These are phyloP conservation scores for Chaunax sp. DNA, from an alignment of 2,797 vertebrate species.

Conservation along the genomic window DNA sequence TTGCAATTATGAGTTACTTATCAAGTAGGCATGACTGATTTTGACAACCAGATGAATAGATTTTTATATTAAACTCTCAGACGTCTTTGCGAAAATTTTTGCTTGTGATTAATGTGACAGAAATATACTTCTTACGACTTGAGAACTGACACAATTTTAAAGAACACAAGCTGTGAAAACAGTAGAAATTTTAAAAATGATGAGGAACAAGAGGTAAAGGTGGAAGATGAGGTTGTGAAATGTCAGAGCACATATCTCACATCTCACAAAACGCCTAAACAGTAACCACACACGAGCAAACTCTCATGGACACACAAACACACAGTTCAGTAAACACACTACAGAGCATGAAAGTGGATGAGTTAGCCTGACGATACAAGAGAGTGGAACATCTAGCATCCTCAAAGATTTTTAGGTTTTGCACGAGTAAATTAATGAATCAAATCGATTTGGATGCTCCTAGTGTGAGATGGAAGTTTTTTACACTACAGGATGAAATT, in stretches of 20 bases:
- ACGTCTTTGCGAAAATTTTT: constrained; percentile 15
- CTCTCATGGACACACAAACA: constrained; percentile 17
- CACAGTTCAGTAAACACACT: neutral
- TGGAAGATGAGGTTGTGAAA: constrained; percentile 16
- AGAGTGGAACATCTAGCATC: neutral
- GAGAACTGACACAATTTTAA: constrained; percentile 22
- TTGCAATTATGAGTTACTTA: constrained; percentile 23
- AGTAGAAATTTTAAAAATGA: constrained; percentile 14
- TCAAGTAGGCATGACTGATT: constrained; percentile 12
- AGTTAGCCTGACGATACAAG: neutral
- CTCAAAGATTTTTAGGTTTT: constrained; percentile 11
- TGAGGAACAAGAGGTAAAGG: neutral
- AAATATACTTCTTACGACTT: constrained; percentile 32
- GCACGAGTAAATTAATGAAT: constrained; percentile 1
- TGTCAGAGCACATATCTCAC: constrained; percentile 28
- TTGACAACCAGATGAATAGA: constrained; percentile 19
- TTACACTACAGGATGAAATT: neutral
- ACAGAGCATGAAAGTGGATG: neutral
- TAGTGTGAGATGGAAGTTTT: constrained; percentile 9
- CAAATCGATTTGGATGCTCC: neutral
- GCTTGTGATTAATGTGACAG: constrained; percentile 13
- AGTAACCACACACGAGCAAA: neutral
- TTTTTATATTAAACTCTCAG: constrained; percentile 1
- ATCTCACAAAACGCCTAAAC: constrained; percentile 34
- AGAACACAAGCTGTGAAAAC: constrained; percentile 49